Conservation (phyloP, 2,797 vertebrate species). For the Acanthis flammea region DNA sequence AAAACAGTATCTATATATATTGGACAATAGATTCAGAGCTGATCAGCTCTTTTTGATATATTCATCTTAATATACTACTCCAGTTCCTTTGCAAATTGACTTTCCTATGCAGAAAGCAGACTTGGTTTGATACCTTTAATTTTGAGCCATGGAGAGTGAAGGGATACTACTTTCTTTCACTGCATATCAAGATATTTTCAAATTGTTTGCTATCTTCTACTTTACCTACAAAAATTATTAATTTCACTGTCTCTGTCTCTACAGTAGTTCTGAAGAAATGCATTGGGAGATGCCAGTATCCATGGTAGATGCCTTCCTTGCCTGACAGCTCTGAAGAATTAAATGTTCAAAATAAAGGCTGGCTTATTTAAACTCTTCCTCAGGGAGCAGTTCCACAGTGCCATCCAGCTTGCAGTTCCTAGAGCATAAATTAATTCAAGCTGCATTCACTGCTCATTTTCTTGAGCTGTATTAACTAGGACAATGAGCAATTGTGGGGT, state of each 20-base stretch:
- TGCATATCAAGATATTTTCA: neutral
- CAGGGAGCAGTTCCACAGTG: neutral
- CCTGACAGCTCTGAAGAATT: neutral
- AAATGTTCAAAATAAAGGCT: slow-evolving; percentile 17
- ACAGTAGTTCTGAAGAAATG: neutral
- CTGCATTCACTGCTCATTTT: neutral
- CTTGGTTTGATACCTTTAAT: neutral
- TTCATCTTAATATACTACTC: neutral
- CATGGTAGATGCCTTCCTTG: neutral
- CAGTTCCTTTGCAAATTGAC: neutral
- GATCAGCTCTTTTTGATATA: neutral
- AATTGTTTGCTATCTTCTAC: neutral
- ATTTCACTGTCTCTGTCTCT: neutral
- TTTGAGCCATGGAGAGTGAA: neutral
- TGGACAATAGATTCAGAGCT: neutral
- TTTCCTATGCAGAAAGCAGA: neutral
- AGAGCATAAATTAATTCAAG: slow-evolving; percentile 12
- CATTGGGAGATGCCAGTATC: neutral
- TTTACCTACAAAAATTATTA: neutral
- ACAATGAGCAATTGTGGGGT: neutral
- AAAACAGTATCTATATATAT: neutral
- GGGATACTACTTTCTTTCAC: neutral
- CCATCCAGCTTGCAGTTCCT: neutral
- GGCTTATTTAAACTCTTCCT: slow-evolving; percentile 6
- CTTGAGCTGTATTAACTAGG: neutral